Conservation (phyloP, 2,113 vertebrate genomes). For the Symphodus melops region DNA sequence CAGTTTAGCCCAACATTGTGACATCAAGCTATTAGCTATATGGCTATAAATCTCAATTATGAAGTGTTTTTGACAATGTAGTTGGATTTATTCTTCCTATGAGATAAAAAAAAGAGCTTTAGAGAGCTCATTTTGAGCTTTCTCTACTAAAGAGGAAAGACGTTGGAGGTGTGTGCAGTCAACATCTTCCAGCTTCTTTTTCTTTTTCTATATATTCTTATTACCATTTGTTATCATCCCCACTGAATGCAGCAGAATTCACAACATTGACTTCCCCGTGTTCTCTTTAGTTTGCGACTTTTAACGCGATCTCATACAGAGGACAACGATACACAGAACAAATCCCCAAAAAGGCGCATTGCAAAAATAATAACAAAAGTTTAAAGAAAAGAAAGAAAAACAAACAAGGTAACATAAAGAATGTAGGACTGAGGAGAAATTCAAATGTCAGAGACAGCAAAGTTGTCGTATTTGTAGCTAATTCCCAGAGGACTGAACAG, state of each 20-base stretch:
- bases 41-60: too few relatives aligned
- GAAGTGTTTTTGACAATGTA: too few relatives aligned
- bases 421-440: background rate
- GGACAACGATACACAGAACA: conserved; percentile 8
- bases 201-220: too few relatives aligned
- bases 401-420: background rate
- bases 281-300: conserved; percentile 17
- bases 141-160: too few relatives aligned
- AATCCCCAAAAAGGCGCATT: background rate
- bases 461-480: background rate
- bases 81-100: too few relatives aligned
- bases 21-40: too few relatives aligned
- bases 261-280: conserved; percentile 1
- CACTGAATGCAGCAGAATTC: background rate
- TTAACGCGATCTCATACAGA: conserved; percentile 1
- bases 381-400: background rate
- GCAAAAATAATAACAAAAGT: background rate
- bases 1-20: too few relatives aligned
- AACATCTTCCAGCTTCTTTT: background rate
- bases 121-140: too few relatives aligned
- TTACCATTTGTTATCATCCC: background rate
- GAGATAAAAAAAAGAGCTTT: too few relatives aligned
- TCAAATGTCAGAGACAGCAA: background rate
- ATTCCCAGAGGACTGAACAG: background rate
- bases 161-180: too few relatives aligned